phyloP scores from a whole-genome alignment of 2,888 invertebrate species.

The Tetragonula carbonaria region DNA sequence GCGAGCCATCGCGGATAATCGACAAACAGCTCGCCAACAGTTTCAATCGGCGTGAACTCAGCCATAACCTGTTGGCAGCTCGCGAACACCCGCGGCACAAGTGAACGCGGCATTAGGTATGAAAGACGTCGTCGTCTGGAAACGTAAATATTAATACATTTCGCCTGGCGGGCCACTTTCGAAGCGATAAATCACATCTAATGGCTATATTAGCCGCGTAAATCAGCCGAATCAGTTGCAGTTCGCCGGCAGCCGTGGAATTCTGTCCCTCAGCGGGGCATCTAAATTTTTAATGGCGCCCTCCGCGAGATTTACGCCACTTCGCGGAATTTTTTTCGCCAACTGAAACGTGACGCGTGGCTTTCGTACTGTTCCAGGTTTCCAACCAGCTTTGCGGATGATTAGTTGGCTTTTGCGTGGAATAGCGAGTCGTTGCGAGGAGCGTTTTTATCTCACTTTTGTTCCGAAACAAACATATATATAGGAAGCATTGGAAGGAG shows the following conservation, averaged over 20 bases:
- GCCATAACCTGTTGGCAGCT: too few species aligned
- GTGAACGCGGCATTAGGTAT: conserved; percentile 2
- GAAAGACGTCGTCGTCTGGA: conserved; percentile 23
- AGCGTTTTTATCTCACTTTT: background rate
- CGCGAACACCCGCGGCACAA: too few species aligned
- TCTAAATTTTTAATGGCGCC: conserved; percentile 10
- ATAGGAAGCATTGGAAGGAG: too few species aligned
- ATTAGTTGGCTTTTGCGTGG: background rate
- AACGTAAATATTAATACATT: conserved; percentile 66
- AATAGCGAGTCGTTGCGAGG: too few species aligned
- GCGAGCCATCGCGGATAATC: too few species aligned
- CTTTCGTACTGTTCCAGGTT: background rate
- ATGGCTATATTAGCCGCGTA: conserved; percentile 55
- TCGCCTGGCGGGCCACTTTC: conserved; percentile 13
- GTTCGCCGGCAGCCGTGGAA: conserved; percentile 16
- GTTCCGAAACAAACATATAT: too few species aligned
- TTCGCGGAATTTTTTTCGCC: background rate
- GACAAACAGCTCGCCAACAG: too few species aligned
- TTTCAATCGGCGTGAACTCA: too few species aligned
- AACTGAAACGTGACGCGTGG: background rate
- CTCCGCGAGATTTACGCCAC: background rate
- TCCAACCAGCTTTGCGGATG: background rate
- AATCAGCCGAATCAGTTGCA: conserved; percentile 39
- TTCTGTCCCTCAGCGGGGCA: background rate
- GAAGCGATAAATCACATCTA: conserved; percentile 47